Percentiles rank a stretch among this genome's conserved stretches.
Conservation (phyloP, 1,140 invertebrate species). For the Rhagoletis zephyria region DNA sequence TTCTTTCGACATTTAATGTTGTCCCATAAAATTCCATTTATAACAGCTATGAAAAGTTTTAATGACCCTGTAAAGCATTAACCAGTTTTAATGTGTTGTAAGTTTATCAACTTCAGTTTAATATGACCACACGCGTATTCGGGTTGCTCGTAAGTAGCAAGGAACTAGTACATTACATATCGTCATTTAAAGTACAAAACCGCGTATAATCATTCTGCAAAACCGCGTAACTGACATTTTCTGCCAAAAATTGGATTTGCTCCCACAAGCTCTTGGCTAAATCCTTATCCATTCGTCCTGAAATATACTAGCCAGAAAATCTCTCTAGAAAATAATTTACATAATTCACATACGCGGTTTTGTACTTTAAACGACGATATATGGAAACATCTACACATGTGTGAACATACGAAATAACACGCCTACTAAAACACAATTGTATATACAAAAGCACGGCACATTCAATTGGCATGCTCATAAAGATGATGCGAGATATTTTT, state of each 20-base stretch:
- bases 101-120: not conserved
- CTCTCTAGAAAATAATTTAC: too few relatives aligned
- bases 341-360: too few relatives aligned
- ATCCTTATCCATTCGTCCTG: too few relatives aligned
- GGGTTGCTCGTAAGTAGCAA: too few relatives aligned
- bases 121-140: not conserved
- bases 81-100: not conserved
- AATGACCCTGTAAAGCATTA: slow-evolving; percentile 8
- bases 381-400: not conserved
- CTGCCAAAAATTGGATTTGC: too few relatives aligned
- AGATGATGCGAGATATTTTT: not conserved
- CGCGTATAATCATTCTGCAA: too few relatives aligned
- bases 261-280: too few relatives aligned
- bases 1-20: slow-evolving; percentile 33
- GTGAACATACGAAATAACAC: not conserved
- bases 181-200: too few relatives aligned
- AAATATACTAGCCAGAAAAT: too few relatives aligned
- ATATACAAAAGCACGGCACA: not conserved
- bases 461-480: not conserved
- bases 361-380: too few relatives aligned
- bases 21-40: slow-evolving; percentile 30
- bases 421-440: not conserved
- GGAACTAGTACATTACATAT: too few relatives aligned
- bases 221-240: too few relatives aligned
- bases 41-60: slow-evolving; percentile 18